These are phyloP conservation scores for Synergus laeviventris DNA, from an alignment of 2,888 invertebrate species.

Conservation along the genomic window DNA sequence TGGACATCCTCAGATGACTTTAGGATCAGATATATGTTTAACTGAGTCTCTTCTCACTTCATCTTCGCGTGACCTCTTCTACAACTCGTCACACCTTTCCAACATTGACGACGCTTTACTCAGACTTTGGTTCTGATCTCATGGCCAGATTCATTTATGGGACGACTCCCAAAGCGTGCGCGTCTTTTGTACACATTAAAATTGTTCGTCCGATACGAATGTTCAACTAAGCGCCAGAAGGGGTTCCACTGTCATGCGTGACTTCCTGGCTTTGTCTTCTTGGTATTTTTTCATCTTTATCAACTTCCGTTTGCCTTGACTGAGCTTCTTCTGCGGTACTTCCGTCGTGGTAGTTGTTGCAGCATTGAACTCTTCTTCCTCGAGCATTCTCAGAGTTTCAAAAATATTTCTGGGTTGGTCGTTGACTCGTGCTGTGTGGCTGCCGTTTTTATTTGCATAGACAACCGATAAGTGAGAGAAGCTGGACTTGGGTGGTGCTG, in stretches of 20 bases:
- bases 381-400: slow-evolving; percentile 86
- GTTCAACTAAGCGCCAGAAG: slow-evolving; percentile 73
- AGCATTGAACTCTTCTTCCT: slow-evolving; percentile 77
- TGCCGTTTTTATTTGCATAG: slow-evolving; percentile 88
- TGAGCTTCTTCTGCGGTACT: slow-evolving; percentile 70
- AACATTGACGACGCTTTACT: slow-evolving; percentile 58
- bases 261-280: slow-evolving; percentile 72
- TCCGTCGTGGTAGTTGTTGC: slow-evolving; percentile 63
- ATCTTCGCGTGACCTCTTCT: slow-evolving; percentile 3
- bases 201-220: slow-evolving; percentile 49
- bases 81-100: slow-evolving; percentile 6
- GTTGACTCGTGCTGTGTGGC: slow-evolving; percentile 78
- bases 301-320: slow-evolving; percentile 71
- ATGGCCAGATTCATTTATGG: slow-evolving; percentile 67
- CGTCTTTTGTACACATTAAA: slow-evolving; percentile 57
- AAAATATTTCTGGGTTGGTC: slow-evolving; percentile 88
- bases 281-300: slow-evolving; percentile 71
- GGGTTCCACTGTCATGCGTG: slow-evolving; percentile 71
- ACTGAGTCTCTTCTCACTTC: slow-evolving; percentile 17
- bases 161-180: slow-evolving; percentile 63
- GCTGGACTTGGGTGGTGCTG: slow-evolving; percentile 87
- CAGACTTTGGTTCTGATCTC: slow-evolving; percentile 70
- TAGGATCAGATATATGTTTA: neutral
- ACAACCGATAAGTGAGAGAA: slow-evolving; percentile 91
- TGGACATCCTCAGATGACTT: neutral